Conservation (phyloP, 2,888 invertebrate genomes). For the Ochropacha duplaris region DNA sequence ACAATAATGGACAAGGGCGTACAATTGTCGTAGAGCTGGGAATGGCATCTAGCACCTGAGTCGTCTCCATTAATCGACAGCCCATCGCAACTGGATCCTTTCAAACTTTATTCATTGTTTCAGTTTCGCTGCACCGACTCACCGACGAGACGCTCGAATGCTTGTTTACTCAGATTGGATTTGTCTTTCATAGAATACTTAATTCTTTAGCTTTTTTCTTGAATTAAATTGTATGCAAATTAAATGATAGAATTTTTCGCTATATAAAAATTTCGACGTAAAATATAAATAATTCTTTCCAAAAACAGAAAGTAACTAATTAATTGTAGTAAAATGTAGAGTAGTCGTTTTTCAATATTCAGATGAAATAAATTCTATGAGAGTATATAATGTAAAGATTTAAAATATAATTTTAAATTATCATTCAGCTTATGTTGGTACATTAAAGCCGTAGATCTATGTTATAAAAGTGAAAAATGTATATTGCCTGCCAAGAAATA, state of each 20-base stretch:
- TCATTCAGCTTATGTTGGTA: neutral
- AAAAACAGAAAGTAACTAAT: too few relatives aligned
- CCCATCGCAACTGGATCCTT: constrained; percentile 49
- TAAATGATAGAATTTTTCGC: neutral
- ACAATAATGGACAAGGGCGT: constrained; percentile 33
- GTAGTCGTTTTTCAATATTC: too few relatives aligned
- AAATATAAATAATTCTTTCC: too few relatives aligned
- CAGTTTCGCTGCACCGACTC: constrained; percentile 56
- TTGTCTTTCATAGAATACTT: constrained; percentile 49
- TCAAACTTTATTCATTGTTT: constrained; percentile 76
- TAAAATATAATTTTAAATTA: neutral
- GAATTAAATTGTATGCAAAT: constrained; percentile 26
- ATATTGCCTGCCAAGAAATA: constrained; percentile 56
- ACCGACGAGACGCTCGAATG: constrained; percentile 12
- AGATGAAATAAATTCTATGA: too few relatives aligned
- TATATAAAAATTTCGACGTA: neutral
- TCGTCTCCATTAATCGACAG: constrained; percentile 53
- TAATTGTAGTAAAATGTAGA: too few relatives aligned
- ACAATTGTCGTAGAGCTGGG: constrained; percentile 31
- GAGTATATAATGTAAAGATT: neutral
- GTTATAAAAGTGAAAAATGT: constrained; percentile 60
- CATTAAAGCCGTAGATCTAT: constrained; percentile 26
- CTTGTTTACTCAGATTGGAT: constrained; percentile 61
- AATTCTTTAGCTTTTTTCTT: constrained; percentile 40
- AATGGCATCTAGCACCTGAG: constrained; percentile 59